Evolutionary conservation across 1,140 invertebrate species (phyloP).

Genomic region (Ceratitis capitata): DNA sequence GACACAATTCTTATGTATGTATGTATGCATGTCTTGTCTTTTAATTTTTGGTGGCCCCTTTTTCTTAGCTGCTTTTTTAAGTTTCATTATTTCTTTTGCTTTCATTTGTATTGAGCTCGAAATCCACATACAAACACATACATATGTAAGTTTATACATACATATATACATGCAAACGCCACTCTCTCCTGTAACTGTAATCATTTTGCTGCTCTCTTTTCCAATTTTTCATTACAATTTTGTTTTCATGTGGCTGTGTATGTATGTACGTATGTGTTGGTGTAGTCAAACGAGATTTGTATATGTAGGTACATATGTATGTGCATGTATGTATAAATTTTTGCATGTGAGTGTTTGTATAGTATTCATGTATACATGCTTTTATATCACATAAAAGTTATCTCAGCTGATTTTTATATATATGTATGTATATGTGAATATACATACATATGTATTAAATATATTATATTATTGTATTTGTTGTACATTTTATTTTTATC

Average conservation of each 20-base stretch:
- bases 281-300: slow-evolving; percentile 21
- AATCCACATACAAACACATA: not conserved
- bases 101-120: not conserved
- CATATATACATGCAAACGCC: not conserved
- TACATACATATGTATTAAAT: too few relatives aligned
- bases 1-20: too few relatives aligned
- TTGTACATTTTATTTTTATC: slow-evolving; percentile 20
- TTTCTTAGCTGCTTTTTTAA: not conserved
- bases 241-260: too few relatives aligned
- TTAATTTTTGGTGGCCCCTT: not conserved
- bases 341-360: not conserved
- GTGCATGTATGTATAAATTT: not conserved
- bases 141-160: not conserved
- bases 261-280: not conserved
- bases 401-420: not conserved
- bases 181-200: not conserved
- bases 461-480: not conserved
- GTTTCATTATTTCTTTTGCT: not conserved
- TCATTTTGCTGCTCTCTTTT: not conserved
- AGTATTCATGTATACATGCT: too few relatives aligned
- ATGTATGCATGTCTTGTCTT: too few relatives aligned
- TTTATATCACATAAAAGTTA: not conserved
- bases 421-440: not conserved
- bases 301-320: not conserved
- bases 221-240: slow-evolving; percentile 9